A percentile compares a stretch with the other conserved stretches of the same genome.
These are phyloP conservation scores for Valencia hispanica DNA, from an alignment of 2,797 vertebrate species.

Conservation along the genomic window DNA sequence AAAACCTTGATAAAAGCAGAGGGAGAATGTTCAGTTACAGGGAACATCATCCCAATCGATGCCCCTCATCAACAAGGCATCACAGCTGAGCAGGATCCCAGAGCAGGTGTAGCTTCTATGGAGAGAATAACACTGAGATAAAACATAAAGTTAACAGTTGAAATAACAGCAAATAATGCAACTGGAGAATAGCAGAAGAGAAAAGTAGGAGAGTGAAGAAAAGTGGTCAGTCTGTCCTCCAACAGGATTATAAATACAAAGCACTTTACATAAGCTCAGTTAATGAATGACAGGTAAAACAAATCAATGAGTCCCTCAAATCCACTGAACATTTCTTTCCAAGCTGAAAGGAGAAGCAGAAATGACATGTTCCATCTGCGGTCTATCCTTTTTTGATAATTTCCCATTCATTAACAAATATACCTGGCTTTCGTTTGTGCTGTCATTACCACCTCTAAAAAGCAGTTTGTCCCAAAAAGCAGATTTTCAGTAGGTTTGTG, in stretches of 20 bases:
- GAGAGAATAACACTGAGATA: too few relatives aligned
- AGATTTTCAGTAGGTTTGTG: conserved; percentile 51
- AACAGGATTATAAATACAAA: not conserved
- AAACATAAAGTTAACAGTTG: too few relatives aligned
- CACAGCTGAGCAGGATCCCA: too few relatives aligned
- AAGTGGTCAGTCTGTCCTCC: too few relatives aligned
- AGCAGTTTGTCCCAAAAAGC: conserved; percentile 27
- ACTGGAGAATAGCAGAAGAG: too few relatives aligned
- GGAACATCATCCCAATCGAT: too few relatives aligned
- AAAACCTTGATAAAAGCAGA: too few relatives aligned
- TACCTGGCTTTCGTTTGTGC: conserved; percentile 24
- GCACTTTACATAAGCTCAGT: not conserved
- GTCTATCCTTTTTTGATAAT: conserved; percentile 5
- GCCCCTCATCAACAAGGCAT: too few relatives aligned
- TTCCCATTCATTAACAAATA: conserved; percentile 26
- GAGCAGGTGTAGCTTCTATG: too few relatives aligned
- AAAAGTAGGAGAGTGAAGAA: too few relatives aligned
- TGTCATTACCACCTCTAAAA: conserved; percentile 12
- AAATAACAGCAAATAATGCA: too few relatives aligned
- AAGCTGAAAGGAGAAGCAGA: not conserved
- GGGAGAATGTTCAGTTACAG: too few relatives aligned
- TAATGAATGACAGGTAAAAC: not conserved
- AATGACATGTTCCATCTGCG: conserved; percentile 11
- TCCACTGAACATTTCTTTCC: conserved; percentile 6
- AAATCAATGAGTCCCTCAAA: not conserved